Conservation (phyloP, 37 sponge, comb jelly and placozoan species). For the Hexactinellida sp. region DNA sequence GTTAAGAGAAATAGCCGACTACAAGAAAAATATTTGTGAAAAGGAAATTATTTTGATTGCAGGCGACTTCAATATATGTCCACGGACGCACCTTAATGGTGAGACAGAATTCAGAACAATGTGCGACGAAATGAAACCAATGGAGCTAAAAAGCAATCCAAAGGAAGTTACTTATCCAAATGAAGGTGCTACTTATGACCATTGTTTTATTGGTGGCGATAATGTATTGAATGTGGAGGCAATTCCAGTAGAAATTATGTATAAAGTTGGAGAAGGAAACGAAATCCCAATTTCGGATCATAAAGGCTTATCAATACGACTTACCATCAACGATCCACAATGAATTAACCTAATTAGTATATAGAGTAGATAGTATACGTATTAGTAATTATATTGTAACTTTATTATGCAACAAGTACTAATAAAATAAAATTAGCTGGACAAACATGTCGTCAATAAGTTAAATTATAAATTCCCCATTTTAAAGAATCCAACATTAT, state of each 20-base stretch:
- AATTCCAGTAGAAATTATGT: background rate
- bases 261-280: background rate
- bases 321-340: background rate
- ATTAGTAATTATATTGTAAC: too few relatives aligned
- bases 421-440: too few relatives aligned
- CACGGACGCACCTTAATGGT: background rate
- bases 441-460: too few relatives aligned
- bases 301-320: background rate
- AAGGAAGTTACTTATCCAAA: background rate
- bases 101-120: background rate
- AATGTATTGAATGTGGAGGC: background rate
- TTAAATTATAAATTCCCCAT: too few relatives aligned
- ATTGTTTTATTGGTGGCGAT: background rate
- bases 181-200: background rate
- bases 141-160: background rate
- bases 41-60: background rate
- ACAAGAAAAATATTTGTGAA: background rate
- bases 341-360: too few relatives aligned
- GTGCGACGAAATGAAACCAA: background rate
- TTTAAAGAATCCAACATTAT: too few relatives aligned
- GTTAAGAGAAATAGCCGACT: background rate
- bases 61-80: slow-evolving; percentile 1
- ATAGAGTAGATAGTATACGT: too few relatives aligned
- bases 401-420: too few relatives aligned
- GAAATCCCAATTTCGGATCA: background rate